Evolutionary conservation across 2,888 invertebrate species (phyloP).

Genomic region (Congeria kusceri): DNA sequence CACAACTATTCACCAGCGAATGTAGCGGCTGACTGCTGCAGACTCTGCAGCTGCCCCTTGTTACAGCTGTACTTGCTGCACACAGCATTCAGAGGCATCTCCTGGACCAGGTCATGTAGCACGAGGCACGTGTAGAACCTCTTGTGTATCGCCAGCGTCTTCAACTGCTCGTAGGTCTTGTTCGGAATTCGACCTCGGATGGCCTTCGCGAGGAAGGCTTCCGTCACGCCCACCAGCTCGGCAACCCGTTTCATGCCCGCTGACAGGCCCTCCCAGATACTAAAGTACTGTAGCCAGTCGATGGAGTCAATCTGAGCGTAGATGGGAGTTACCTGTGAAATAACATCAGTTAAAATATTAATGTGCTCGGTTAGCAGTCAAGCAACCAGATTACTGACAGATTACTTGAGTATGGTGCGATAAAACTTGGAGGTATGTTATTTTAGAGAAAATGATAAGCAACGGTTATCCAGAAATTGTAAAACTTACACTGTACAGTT

Average conservation of each 20-base stretch:
- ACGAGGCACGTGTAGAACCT: constrained; percentile 91
- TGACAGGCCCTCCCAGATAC: constrained; percentile 93
- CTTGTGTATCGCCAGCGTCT: constrained; percentile 79
- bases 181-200: constrained; percentile 76
- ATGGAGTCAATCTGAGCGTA: constrained; percentile 91
- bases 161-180: constrained; percentile 72
- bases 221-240: constrained; percentile 93
- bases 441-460: no score
- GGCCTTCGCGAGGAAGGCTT: constrained; percentile 91
- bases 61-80: constrained; percentile 94
- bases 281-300: constrained; percentile 89
- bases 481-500: no score
- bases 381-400: no score
- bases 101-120: constrained; percentile 96
- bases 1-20: constrained; percentile 91
- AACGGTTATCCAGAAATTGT: no score
- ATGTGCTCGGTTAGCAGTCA: no score
- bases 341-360: no score
- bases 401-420: no score
- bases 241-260: constrained; percentile 94
- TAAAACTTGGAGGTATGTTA: no score
- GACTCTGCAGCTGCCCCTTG: constrained; percentile 95
- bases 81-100: constrained; percentile 91
- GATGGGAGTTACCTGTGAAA: constrained; percentile 91
- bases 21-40: constrained; percentile 97